Base-by-base conservation (phyloP, 2,888 invertebrate genomes). In the Clitarchus hookeri region DNA sequence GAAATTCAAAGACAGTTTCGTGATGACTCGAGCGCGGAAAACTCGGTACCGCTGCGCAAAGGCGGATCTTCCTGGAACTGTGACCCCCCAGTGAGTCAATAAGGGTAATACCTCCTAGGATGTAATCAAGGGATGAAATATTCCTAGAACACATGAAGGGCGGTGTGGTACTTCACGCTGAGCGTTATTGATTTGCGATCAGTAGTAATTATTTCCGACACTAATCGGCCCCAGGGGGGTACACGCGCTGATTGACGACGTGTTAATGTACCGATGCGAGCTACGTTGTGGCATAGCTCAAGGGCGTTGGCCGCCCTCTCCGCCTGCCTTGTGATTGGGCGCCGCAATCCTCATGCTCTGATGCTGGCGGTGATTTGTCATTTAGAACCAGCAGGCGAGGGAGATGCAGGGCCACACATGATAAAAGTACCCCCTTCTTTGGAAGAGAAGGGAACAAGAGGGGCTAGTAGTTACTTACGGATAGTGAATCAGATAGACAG, bases 111-210 rank as follows among this genome's bases (percentile, higher is more conserved):
- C 19, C 65, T 11, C 13, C 65, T 23, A 9, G 65, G 6, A 65
- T 23, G 65, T n/a, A 65, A 65, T 65, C 65, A 65, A 65, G 23
- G 65, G n/a, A 65, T 65, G 65, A n/a, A 65, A 19, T 16, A n/a
- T 65, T 65, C 65, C 65, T 23, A 2, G 65, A 65, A 65, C 1
- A 65, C 19, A 65, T n/a, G 65, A 65, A 11, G 65, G 65, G 65
- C 65, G 65, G 8, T 23, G 65, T 11, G 65, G 16, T 23, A 23
- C 23, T 65, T 65, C 23, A 19, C 65, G 23, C 65, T 19, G 16
- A n/a, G 65, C 65, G 65, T 23, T 65, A 65, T 65, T 65, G 65
- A 65, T 65, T 65, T 23, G 65, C 65, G 65, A 65, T 65, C 65
- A 65, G 65, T 8, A n/a, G 65, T 65, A 65, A 65, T 65, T 65